These are phyloP conservation scores for Vanacampus margaritifer DNA, from an alignment of 2,113 vertebrate species.

Conservation along the genomic window DNA sequence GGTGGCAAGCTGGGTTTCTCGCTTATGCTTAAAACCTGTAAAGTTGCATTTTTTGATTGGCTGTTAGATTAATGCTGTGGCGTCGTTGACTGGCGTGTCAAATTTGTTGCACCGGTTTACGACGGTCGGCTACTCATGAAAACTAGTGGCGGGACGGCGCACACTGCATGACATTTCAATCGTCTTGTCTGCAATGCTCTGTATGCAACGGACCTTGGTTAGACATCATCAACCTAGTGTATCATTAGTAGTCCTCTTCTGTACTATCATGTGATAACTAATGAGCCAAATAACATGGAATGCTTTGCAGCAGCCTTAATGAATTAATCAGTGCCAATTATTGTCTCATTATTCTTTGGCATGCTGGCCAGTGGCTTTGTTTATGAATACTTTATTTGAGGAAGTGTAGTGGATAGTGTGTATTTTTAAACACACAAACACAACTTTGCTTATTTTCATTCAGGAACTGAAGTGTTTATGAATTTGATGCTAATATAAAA, in stretches of 20 bases:
- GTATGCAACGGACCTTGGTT: background rate
- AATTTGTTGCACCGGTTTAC: too few relatives aligned
- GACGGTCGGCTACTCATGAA: too few relatives aligned
- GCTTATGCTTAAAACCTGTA: too few relatives aligned
- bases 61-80: too few relatives aligned
- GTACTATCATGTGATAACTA: background rate
- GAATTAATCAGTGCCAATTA: conserved; percentile 10
- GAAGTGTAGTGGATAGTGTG: conserved; percentile 2
- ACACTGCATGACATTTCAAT: too few relatives aligned
- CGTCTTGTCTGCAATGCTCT: too few relatives aligned
- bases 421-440: background rate
- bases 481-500: background rate
- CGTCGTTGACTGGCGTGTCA: too few relatives aligned
- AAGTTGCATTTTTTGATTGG: too few relatives aligned
- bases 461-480: too few relatives aligned
- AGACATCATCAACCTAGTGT: background rate
- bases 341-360: conserved; percentile 18
- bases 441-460: too few relatives aligned
- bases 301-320: conserved; percentile 13
- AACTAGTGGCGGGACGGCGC: too few relatives aligned
- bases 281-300: conserved; percentile 9
- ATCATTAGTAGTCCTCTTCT: background rate
- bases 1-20: too few relatives aligned
- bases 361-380: conserved; percentile 12
- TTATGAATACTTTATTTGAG: conserved; percentile 1